Percentiles rank a stretch among this genome's conserved stretches.
Conservation (phyloP, 1,140 invertebrate species). For the Leptinotarsa texana region DNA sequence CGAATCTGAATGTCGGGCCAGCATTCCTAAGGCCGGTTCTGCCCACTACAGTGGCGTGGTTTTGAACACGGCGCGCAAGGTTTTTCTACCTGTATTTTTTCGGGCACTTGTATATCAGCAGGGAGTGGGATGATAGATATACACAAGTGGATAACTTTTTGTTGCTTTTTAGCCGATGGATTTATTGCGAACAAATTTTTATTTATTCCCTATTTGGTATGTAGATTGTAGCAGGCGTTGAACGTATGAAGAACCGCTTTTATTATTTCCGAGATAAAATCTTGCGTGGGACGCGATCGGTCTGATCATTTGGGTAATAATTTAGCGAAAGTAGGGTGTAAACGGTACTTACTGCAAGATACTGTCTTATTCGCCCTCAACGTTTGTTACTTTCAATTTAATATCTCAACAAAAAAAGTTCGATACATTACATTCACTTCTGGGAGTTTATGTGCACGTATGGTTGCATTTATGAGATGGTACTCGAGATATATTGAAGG, state of each 20-base stretch:
- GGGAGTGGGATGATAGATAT: constrained; percentile 19
- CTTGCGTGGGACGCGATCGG: constrained; percentile 8
- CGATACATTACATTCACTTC: neutral
- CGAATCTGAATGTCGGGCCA: neutral
- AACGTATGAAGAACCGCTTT: constrained; percentile 14
- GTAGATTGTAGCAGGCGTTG: constrained; percentile 19
- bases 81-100: constrained; percentile 11
- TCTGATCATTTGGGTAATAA: neutral
- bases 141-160: constrained; percentile 22
- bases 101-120: constrained; percentile 17
- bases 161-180: constrained; percentile 17
- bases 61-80: constrained; percentile 5
- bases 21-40: neutral
- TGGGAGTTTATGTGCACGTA: neutral
- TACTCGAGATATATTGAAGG: neutral
- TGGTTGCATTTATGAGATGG: neutral
- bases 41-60: constrained; percentile 20
- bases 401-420: neutral
- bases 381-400: constrained; percentile 11
- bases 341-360: constrained; percentile 9
- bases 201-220: constrained; percentile 20
- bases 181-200: constrained; percentile 18
- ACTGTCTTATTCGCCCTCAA: neutral
- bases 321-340: constrained; percentile 2
- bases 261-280: constrained; percentile 13